phyloP scores from a whole-genome alignment of 2,113 vertebrate genomes.

The Helogale parvula region DNA sequence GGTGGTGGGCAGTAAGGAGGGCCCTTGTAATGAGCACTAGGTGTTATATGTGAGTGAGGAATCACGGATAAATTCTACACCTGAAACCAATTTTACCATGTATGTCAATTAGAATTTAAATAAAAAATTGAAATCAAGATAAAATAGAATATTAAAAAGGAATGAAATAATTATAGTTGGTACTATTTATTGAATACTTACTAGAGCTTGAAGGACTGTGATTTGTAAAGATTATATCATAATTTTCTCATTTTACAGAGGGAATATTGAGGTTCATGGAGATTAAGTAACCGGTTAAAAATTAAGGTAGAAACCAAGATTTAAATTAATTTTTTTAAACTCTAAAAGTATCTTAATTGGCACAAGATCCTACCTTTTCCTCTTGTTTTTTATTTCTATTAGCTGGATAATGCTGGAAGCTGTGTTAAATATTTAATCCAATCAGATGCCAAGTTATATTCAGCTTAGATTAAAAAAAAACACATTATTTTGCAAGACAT shows the following conservation, averaged over 20 bases:
- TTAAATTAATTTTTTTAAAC: background rate
- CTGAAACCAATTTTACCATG: too few species aligned
- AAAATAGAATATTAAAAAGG: too few species aligned
- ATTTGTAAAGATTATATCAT: background rate
- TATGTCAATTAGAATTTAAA: too few species aligned
- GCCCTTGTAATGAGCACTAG: too few species aligned
- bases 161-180: background rate
- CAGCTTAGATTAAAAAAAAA: background rate
- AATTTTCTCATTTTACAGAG: background rate
- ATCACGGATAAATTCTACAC: too few species aligned
- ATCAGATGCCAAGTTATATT: conserved; percentile 17
- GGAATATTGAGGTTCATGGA: background rate
- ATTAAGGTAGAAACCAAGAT: background rate
- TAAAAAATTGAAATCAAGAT: too few species aligned
- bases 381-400: background rate
- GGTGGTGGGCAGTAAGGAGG: too few species aligned
- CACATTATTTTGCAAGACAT: background rate
- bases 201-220: background rate
- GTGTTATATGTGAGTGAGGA: too few species aligned
- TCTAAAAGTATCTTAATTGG: background rate
- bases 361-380: background rate
- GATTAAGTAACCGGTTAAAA: background rate
- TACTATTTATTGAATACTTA: background rate
- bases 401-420: background rate
- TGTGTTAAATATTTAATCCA: background rate